A percentile compares a stretch with the other conserved stretches of the same genome.
Conservation (phyloP, 2,888 invertebrate genomes). For the Lypha dubia region DNA sequence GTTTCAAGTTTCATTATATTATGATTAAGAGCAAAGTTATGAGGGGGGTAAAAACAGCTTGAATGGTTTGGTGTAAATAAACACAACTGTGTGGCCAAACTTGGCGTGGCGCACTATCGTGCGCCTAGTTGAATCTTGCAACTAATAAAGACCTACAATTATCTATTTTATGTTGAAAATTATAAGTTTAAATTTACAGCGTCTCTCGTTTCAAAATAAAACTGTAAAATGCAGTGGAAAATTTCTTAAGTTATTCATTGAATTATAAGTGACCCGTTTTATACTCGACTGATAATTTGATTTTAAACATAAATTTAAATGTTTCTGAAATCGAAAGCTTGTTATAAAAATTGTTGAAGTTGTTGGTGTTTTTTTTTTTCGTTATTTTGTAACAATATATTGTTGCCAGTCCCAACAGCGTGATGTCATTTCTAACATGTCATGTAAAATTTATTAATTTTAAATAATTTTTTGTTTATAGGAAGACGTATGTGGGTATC, state of each 20-base stretch:
- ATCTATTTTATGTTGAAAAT: too few species aligned
- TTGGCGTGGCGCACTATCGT: too few species aligned
- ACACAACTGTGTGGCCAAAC: too few species aligned
- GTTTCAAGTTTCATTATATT: too few species aligned
- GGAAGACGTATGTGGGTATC: slow-evolving; percentile 23
- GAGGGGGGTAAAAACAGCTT: too few species aligned
- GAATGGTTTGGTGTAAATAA: too few species aligned
- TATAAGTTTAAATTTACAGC: too few species aligned
- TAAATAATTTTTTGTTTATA: slow-evolving; percentile 38
- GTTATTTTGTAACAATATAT: slow-evolving; percentile 1
- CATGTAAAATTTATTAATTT: slow-evolving; percentile 54
- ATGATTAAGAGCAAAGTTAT: too few species aligned
- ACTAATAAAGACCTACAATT: too few species aligned
- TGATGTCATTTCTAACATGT: slow-evolving; percentile 63
- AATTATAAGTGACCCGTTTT: too few species aligned
- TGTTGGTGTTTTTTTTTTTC: neutral
- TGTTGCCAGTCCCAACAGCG: neutral
- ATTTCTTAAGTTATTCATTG: neutral
- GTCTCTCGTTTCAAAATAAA: too few species aligned
- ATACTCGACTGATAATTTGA: neutral
- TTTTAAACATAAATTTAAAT: neutral
- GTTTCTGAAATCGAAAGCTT: slow-evolving; percentile 17
- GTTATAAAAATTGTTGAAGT: slow-evolving; percentile 11
- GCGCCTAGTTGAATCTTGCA: too few species aligned
- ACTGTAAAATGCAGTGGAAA: neutral